Base-by-base conservation (phyloP, 2,888 invertebrate genomes). In the Lasius fuliginosus region DNA sequence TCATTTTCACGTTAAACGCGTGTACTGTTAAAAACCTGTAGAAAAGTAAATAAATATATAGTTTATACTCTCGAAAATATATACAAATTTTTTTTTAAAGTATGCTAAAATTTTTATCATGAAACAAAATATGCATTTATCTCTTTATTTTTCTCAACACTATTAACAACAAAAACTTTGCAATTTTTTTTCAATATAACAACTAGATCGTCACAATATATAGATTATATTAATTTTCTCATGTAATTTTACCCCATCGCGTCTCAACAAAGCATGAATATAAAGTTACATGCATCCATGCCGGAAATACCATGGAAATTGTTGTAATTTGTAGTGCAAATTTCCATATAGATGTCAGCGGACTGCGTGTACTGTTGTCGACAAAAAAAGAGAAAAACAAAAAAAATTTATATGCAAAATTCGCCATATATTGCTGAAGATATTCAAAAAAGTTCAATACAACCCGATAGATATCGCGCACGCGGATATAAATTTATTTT, bases 361-460 rank as follows among this genome's bases (percentile, higher is more conserved):
- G n/a, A 23, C 46, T 12, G 56, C 46, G 58, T 33, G 60, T 60
- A 33, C 60, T 60, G 73, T 42, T 56, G 40, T 60, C 71, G 79
- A 71, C 36, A 81, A 81, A 60, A 23, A 56, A 60, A 71, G n/a
- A n/a, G n/a, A 49, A 53, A 53, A 53, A 53, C n/a, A 60, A 75
- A 71, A 23, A 60, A 79, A 18, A 36, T 71, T 56, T 79, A 60
- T 58, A 60, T 23, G 60, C 58, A 11, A 53, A 53, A 79, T 71
- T 79, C 58, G 42, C 71, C 46, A 81, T 79, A 71, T 71, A 79
- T 73, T 81, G 79, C 33, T 73, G 79, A 73, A 81, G 79, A 81
- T 81, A 79, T 79, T 71, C 42, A 46, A 81, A 73, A 81, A 73
- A 81, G 73, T 73, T 73, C 79, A 33, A 73, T 73, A 33, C 33